A percentile compares a stretch with the other conserved stretches of the same genome.
These are phyloP conservation scores for Syndactyla subalaris DNA, from an alignment of 2,797 vertebrate genomes.

Conservation along the genomic window DNA sequence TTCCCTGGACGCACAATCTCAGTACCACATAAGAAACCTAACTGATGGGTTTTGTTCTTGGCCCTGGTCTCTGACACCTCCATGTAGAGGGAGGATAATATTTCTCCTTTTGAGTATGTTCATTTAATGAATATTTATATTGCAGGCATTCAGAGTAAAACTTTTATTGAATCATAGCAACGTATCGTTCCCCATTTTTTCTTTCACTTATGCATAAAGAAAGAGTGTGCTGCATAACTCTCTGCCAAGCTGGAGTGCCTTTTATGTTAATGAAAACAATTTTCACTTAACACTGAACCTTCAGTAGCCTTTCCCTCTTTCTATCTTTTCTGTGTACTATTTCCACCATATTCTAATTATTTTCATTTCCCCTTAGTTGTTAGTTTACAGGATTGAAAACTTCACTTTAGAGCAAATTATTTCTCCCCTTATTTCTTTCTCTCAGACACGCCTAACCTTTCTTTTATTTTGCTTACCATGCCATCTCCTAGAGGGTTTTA, in stretches of 20 bases:
- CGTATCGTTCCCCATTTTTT: neutral
- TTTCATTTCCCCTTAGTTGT: neutral
- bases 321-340: neutral
- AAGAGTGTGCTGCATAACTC: neutral
- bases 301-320: neutral
- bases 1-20: neutral
- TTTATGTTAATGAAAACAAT: neutral
- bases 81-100: neutral
- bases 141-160: neutral
- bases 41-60: neutral
- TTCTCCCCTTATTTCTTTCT: neutral
- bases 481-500: neutral
- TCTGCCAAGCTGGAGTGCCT: neutral
- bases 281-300: neutral
- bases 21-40: neutral
- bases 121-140: neutral
- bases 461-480: neutral
- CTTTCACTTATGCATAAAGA: neutral
- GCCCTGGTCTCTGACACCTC: neutral
- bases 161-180: neutral
- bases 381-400: neutral
- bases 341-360: neutral
- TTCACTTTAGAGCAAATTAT: neutral
- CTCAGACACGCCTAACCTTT: rapidly evolving
- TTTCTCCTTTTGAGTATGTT: neutral